Conservation (phyloP, 1,140 invertebrate species). For the Nasonia longicornis region DNA sequence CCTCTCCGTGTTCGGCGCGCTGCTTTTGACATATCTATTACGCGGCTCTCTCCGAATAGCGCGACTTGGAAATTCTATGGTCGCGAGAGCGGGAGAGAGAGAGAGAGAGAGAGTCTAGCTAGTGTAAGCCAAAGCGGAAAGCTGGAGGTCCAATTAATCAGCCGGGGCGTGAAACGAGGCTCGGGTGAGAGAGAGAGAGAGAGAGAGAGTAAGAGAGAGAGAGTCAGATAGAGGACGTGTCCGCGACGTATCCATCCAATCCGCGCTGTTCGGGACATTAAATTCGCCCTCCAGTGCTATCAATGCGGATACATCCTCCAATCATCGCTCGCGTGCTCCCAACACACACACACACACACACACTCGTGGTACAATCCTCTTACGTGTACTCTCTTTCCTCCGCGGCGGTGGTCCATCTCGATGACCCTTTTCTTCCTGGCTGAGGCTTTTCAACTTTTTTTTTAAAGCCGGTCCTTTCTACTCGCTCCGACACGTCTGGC, state of each 20-base stretch:
- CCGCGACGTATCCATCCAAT: constrained; percentile 53
- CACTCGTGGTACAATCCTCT: not conserved
- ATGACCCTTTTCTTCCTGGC: constrained; percentile 20
- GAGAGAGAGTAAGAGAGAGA: not conserved
- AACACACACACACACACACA: too few species aligned
- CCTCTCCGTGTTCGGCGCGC: constrained; percentile 53
- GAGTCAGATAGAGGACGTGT: not conserved
- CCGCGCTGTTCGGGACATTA: constrained; percentile 53
- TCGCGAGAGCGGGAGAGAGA: not conserved
- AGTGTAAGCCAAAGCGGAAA: constrained; percentile 19
- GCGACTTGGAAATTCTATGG: constrained; percentile 64
- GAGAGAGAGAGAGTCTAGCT: not conserved
- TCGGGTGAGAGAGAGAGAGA: not conserved
- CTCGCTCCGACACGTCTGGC: not conserved
- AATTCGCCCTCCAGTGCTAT: constrained; percentile 49
- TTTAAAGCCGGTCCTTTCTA: not conserved
- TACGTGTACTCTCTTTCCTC: not conserved
- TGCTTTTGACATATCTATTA: constrained; percentile 70
- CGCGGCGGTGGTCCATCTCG: not conserved
- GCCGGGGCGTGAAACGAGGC: constrained; percentile 65
- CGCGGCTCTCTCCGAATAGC: constrained; percentile 59
- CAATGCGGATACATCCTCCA: not conserved
- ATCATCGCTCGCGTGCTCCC: not conserved
- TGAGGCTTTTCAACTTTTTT: not conserved
- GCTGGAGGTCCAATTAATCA: constrained; percentile 67